Evolutionary conservation across 2,113 vertebrate genomes (phyloP).

Genomic region (Eptesicus fuscus): DNA sequence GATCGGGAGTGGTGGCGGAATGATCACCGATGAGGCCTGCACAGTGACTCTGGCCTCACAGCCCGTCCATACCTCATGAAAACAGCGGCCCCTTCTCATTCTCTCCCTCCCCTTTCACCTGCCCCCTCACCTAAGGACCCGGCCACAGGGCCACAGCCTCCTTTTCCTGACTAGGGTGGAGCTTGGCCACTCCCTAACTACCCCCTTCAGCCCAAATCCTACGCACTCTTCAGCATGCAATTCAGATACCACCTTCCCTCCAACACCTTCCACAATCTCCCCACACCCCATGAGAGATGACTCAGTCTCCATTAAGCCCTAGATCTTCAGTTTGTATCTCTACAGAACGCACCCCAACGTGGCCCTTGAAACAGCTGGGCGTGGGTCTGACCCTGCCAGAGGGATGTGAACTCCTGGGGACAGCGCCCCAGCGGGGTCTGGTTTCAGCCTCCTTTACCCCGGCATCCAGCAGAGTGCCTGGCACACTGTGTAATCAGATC

Average conservation of each 20-base stretch:
- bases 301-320: not conserved
- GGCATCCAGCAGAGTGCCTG: not conserved
- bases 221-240: not conserved
- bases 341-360: not conserved
- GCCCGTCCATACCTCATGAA: not conserved
- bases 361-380: not conserved
- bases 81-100: not conserved
- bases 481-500: not conserved
- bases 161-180: not conserved
- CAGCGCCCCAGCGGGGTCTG: accelerated
- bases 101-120: not conserved
- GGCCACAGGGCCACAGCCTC: not conserved
- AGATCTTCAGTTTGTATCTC: not conserved
- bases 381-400: not conserved
- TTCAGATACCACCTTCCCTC: not conserved
- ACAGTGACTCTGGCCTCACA: too few relatives aligned
- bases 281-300: not conserved
- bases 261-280: not conserved
- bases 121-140: accelerated
- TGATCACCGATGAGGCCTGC: accelerated
- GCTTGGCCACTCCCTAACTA: not conserved
- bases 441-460: not conserved
- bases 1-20: not conserved
- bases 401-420: not conserved
- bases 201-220: not conserved